phyloP scores from a whole-genome alignment of 1,140 invertebrate genomes.

The Heliconius hermathena region DNA sequence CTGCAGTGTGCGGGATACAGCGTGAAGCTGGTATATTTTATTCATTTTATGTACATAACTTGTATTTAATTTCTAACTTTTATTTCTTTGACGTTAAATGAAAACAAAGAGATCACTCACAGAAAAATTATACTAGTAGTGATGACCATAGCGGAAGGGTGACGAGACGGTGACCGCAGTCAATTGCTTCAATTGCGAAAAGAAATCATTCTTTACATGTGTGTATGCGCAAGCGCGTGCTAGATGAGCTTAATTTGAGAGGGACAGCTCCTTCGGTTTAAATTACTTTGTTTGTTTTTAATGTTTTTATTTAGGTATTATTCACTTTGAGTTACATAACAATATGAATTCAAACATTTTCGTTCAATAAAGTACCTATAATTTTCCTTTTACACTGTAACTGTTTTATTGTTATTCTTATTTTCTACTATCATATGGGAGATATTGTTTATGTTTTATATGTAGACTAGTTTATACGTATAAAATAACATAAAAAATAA shows the following conservation, averaged over 20 bases:
- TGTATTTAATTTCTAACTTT: no score
- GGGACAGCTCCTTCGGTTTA: slow-evolving; percentile 43
- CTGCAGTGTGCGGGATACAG: no score
- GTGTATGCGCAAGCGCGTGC: slow-evolving; percentile 42
- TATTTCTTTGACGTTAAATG: not conserved
- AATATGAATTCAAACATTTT: no score
- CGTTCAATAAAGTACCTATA: no score
- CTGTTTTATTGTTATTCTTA: no score
- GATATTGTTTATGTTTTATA: no score
- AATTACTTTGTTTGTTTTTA: slow-evolving; percentile 15
- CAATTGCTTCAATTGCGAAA: slow-evolving; percentile 71
- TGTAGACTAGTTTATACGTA: no score
- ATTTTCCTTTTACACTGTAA: no score
- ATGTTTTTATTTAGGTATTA: not conserved
- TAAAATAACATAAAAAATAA: no score
- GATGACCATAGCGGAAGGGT: slow-evolving; percentile 56
- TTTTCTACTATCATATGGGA: no score
- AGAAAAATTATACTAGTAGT: slow-evolving; percentile 4
- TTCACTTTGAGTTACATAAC: not conserved
- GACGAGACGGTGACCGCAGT: slow-evolving; percentile 47
- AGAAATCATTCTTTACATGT: slow-evolving; percentile 53
- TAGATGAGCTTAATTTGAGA: slow-evolving; percentile 55
- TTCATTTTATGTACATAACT: no score
- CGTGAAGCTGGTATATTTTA: no score
- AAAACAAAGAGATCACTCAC: slow-evolving; percentile 18